Base-by-base conservation (phyloP, 2,113 vertebrate genomes). In the Excalfactoria chinensis region DNA sequence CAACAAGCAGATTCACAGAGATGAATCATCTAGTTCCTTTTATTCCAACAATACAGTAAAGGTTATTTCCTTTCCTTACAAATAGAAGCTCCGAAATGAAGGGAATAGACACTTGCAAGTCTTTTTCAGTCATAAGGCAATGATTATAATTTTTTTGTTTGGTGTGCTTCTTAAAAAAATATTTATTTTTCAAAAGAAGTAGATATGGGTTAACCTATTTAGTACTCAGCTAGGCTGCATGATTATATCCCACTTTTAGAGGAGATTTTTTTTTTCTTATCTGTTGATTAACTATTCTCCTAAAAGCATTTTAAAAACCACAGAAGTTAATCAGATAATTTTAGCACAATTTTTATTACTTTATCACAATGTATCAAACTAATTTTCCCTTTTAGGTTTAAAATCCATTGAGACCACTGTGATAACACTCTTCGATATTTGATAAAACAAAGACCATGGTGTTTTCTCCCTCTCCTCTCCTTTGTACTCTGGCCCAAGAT, bases 1-100 rank as follows among this genome's bases (percentile, higher is more conserved):
- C 99, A 99, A 99, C 99, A 98, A 98, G 98, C 98, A 98, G 98
- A 99, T 99, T 98, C 98, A 98, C 98, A 98, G 98, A 99, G 98
- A 99, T 99, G 99, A 99, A 99, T 99, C 99, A 99, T 99, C 98
- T 96, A 94, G 96, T 98, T 98, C 98, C 98, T 98, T 97, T 98
- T 97, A 98, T 97, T 98, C 96, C 98, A 97, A 98, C 98, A 97
- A 97, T 96, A 98, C 98, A 97, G 98, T 95, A 98, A 98, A 98
- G 98, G 97, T 98, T 98, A 98, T 98, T 98, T 98, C 95, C 96
- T 93, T 97, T 97, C 76, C 90, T 91, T 96, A 91, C 93, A 96
- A 97, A 96, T 40, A 97, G 66, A 97, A 97, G 83, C 97, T 97
- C 84, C 56, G 93, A 97, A 97, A 97, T 94, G 96, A 90, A 96